Percentiles rank a stretch among this genome's conserved stretches.
Conservation (phyloP, 2,113 vertebrate genomes). For the Jacana jacana region DNA sequence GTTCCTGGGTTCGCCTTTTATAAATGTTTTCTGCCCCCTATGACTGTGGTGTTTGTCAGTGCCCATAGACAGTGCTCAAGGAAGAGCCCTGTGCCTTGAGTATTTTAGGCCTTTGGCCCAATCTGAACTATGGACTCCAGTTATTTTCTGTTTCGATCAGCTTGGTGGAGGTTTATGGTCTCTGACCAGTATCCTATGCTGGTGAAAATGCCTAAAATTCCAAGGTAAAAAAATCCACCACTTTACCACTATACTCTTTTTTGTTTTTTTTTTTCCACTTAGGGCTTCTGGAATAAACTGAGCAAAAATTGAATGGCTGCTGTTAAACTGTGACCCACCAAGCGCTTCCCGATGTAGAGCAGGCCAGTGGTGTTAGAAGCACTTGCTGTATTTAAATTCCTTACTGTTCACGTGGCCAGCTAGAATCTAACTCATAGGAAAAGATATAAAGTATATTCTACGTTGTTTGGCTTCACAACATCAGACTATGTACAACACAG, state of each 20-base stretch:
- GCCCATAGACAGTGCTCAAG: neutral
- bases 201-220: neutral
- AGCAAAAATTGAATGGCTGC: neutral
- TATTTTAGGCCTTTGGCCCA: neutral
- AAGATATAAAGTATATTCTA: neutral
- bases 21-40: neutral
- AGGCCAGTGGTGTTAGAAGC: neutral
- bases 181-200: neutral
- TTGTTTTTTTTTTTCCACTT: neutral
- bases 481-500: neutral
- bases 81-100: neutral
- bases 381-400: neutral
- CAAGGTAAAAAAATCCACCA: neutral
- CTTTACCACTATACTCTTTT: neutral
- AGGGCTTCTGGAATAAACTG: neutral
- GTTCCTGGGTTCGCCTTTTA: neutral
- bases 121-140: accelerated
- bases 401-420: neutral
- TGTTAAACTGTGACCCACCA: neutral
- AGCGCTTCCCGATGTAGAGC: neutral
- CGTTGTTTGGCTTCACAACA: neutral
- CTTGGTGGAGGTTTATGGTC: neutral
- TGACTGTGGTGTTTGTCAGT: neutral
- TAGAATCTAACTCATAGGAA: neutral
- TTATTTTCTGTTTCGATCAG: neutral